Evolutionary conservation across 2,888 invertebrate species (phyloP).

Genomic region (Dermolepida albohirtum): DNA sequence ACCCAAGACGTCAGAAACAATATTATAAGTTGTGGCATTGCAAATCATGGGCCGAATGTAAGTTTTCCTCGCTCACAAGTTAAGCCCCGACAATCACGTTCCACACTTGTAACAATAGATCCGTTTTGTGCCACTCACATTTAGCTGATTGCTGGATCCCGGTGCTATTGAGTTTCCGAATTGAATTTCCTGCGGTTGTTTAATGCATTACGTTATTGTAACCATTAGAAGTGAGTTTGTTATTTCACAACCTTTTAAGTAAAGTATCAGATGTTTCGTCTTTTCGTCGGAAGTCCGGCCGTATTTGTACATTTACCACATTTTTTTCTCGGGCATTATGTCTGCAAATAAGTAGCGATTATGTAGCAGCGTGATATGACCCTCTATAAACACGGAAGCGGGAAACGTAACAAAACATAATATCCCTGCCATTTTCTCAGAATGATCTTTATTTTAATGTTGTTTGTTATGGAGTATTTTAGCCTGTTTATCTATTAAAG

Average conservation of each 20-base stretch:
- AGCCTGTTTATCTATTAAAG: too few species aligned
- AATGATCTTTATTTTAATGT: too few species aligned
- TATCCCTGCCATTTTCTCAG: too few species aligned
- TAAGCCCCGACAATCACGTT: constrained; percentile 19
- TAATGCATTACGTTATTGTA: constrained; percentile 46
- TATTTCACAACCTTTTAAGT: constrained; percentile 40
- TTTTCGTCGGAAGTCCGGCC: constrained; percentile 6
- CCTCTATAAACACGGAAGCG: constrained; percentile 5
- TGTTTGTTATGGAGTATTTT: too few species aligned
- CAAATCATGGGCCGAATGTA: constrained; percentile 25
- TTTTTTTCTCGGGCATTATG: constrained; percentile 15
- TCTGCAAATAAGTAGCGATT: constrained; percentile 12
- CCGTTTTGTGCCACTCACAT: constrained; percentile 22
- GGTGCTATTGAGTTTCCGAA: constrained; percentile 49
- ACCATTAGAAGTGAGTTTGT: constrained; percentile 44
- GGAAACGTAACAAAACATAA: too few species aligned
- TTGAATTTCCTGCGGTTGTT: constrained; percentile 48
- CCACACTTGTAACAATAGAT: constrained; percentile 19
- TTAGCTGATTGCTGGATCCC: constrained; percentile 23
- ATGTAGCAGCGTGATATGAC: neutral
- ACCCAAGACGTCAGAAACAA: constrained; percentile 48
- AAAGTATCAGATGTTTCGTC: constrained; percentile 41
- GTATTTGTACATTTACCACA: neutral
- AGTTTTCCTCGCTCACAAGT: constrained; percentile 9
- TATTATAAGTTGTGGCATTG: constrained; percentile 49